Evolutionary conservation across 1,140 invertebrate genomes (phyloP), one percentile per base, ranked within the genome.

Genomic region (Gonioctena quinquepunctata): DNA sequence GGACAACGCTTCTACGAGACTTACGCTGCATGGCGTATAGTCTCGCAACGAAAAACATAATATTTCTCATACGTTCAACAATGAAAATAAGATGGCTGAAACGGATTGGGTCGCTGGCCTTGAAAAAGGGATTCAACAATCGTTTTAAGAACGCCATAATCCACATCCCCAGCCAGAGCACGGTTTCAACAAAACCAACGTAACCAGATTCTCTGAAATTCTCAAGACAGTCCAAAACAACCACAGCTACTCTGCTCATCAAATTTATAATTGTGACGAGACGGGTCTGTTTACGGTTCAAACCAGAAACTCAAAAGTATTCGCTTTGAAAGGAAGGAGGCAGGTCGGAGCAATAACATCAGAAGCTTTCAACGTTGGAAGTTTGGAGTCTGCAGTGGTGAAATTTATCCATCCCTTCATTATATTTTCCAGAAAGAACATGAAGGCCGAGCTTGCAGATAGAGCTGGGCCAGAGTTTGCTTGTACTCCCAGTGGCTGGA

Each of bases 251-350:
- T 4, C 22, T 23, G 22, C 73, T 3, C 50, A 54, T 48, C 22
- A 62, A 21, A 76, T 80, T 50, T 81, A 70, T 69, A 84, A 84
- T 67, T 71, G 81, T 23, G 85, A 87, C 66, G 83, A 86, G 81
- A 83, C 82, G 66, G 82, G 82, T 57, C 76, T 85, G 3, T 68
- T 78, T 5, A 83, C 80, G 23, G 81, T 86, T 2, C 83, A 81
- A 71, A 81, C 80, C 42, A 85, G 81, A 71, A 59, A 80, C 23
- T 81, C 82, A 1, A 72, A 74, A 56, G 59, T 84, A 13, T 72
- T 83, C 21, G 75, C 76, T 27, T 73, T 74, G 3, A 80, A 78
- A 80, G 84, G 84, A 79, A 79, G 75, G 69, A 79, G 76, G 33
- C 75, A 78, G 71, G 73, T 78, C 62, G 27, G 69, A 8, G 11